phyloP scores from a whole-genome alignment of 2,113 vertebrate species.

The Nycticorax nycticorax region DNA sequence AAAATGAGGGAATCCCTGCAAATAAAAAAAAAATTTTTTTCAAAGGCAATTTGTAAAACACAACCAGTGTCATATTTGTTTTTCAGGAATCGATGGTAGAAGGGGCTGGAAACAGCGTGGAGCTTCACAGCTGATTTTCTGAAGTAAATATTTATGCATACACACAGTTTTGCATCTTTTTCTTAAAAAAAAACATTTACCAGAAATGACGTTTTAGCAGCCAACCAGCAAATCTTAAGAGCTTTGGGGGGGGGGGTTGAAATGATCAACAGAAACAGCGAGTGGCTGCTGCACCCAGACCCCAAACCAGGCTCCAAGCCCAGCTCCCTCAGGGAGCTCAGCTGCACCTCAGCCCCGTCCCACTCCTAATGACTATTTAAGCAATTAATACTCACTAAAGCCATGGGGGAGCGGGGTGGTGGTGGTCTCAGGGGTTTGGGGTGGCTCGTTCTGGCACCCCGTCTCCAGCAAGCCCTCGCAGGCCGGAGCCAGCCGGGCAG shows the following conservation, averaged over 20 bases:
- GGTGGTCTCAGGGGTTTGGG: not conserved
- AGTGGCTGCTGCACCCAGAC: fast-evolving
- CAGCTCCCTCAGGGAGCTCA: not conserved
- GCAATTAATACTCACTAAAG: not conserved
- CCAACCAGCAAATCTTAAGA: fast-evolving
- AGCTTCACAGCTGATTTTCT: not conserved
- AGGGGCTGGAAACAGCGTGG: not conserved
- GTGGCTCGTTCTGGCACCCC: not conserved
- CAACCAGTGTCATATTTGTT: fast-evolving
- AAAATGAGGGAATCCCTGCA: not conserved
- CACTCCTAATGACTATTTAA: not conserved
- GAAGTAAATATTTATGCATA: not conserved
- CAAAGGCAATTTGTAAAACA: not conserved
- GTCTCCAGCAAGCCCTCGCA: not conserved
- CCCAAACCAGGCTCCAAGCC: not conserved
- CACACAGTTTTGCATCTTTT: fast-evolving
- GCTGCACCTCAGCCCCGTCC: not conserved
- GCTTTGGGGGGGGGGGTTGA: too few species aligned
- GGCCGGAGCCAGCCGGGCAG: fast-evolving
- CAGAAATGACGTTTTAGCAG: not conserved
- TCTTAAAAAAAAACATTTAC: not conserved
- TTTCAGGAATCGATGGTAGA: not conserved
- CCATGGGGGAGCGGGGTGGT: fast-evolving
- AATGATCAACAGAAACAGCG: fast-evolving
- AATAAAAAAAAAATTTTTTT: not conserved